Base-by-base conservation (phyloP, 2,888 invertebrate genomes). In the Cephus pygmeus region DNA sequence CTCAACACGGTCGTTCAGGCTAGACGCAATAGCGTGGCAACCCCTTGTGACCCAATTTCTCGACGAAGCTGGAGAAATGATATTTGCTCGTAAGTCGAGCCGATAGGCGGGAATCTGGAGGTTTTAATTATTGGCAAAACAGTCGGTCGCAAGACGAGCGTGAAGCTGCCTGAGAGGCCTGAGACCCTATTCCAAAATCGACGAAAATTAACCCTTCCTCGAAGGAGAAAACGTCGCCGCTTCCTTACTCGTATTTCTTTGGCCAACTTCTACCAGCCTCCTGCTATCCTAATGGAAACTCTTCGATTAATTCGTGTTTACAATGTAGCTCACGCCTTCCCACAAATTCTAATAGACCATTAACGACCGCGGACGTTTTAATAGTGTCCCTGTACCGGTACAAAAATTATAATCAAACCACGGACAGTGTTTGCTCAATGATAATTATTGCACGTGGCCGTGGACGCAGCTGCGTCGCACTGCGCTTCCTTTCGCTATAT, bases 301-400 rank as follows among this genome's bases (percentile, higher is more conserved):
- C 86, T 88, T 87, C 86, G 87, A 89, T 89, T 90, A 90, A 90
- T 90, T 90, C 88, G 88, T 85, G 85, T 90, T 89, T 89, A 89
- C 89, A 89, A 88, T 87, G 87, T 89, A 87, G 87, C 87, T 90
- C 88, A 86, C 89, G 87, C 90, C 88, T 89, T 83, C 78, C 78
- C 79, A 81, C 83, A 81, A 82, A 83, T 84, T 85, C 83, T 83
- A 85, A 87, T 83, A 78, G 80, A 73, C 83, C 85, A 87, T 88
- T 88, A 88, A 88, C 85, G 84, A 83, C 35, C 12, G 34, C 73
- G 15, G 73, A 34, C 73, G 11, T 77, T 77, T 73, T 73, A 75
- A 73, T 73, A 73, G 15, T 1, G 30, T 4, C 30, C 33, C 69
- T 33, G 69, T 33, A 30, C 12, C 15, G 30, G 11, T 12, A 35